Evolutionary conservation across 2,888 invertebrate species (phyloP), one percentile per base, ranked within the genome.

Genomic region (Cataglyphis albicans): DNA sequence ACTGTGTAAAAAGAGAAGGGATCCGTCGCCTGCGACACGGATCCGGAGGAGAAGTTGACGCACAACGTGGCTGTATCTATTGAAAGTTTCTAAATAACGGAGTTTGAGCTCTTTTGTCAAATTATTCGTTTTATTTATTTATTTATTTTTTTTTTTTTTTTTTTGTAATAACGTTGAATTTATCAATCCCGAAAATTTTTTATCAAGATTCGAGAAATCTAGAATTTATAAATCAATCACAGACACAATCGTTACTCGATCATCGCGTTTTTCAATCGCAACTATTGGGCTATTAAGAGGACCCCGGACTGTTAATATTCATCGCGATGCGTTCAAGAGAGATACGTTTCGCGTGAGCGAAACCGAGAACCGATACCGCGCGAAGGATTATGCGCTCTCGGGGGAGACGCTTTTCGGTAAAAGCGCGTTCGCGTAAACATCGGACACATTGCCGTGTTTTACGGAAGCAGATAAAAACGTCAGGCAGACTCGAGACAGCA

Each of bases 381-480:
- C 18, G 5, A 10, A 29, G 52, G 48, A 48, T 52, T 48, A 52
- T 15, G 55, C 35, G 38, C 32, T 52, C 29, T 21, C 48, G 7
- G 32, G 25, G 9, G 5, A 21, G 25, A 35, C 59, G 35, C 59
- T 52, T 74, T 81, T 81, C 59, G 81, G 52, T 44, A 59, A 80
- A 48, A 80, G 59, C 70, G 59, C 78, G 44, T 80, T 80, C 82
- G 82, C 83, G 88, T 88, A 88, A 87, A 87, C 85, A 87, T 88
- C 72, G 64, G 48, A 65, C 81, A 25, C 25, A 25, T 61, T 67
- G 38, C 85, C 78, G 86, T 81, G 41, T 81, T 86, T 84, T 70
- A 81, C 84, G 64, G 76, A 64, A 21, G 59, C 84, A 80, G 85
- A 87, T 85, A 87, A 85, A 87, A 84, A 85, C 76, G 75, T 81